Conservation (phyloP, 2,113 vertebrate species). For the Dendrocopos noguchii region DNA sequence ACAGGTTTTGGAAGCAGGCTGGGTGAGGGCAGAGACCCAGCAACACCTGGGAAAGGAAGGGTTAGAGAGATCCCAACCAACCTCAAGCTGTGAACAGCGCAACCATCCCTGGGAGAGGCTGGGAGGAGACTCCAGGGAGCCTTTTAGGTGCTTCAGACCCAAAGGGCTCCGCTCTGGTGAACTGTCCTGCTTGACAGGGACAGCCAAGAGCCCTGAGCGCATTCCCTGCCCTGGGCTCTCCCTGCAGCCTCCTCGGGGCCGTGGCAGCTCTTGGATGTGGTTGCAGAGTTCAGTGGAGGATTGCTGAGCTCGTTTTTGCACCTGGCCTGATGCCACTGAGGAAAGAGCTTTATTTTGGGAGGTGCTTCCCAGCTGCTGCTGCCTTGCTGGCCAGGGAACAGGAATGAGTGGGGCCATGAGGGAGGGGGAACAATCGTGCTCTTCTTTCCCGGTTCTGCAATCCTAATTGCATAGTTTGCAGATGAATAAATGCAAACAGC, state of each 20-base stretch:
- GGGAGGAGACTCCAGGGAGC: rapidly evolving
- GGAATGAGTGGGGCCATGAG: background rate
- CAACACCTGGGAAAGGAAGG: background rate
- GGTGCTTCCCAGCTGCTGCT: slow-evolving; percentile 1
- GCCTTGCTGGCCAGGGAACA: background rate
- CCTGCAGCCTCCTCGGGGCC: background rate
- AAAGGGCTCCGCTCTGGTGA: background rate
- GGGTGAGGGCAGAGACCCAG: background rate
- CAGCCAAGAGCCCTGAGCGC: background rate
- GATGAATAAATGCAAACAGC: slow-evolving; percentile 39
- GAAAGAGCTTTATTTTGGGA: background rate
- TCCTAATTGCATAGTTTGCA: slow-evolving; percentile 40
- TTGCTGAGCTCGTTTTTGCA: background rate
- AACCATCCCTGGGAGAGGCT: rapidly evolving
- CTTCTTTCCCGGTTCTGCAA: background rate
- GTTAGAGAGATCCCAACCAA: background rate
- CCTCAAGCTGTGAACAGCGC: rapidly evolving
- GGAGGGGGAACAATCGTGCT: background rate
- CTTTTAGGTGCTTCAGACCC: background rate
- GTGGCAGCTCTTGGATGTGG: rapidly evolving
- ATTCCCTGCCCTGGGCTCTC: background rate
- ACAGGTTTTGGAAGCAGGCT: rapidly evolving
- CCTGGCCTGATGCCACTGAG: background rate
- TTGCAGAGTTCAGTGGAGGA: background rate
- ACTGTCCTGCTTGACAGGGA: rapidly evolving